A percentile compares a stretch with the other conserved stretches of the same genome.
Conservation (phyloP, 2,797 vertebrate species). For the Threskiornis aethiopicus region DNA sequence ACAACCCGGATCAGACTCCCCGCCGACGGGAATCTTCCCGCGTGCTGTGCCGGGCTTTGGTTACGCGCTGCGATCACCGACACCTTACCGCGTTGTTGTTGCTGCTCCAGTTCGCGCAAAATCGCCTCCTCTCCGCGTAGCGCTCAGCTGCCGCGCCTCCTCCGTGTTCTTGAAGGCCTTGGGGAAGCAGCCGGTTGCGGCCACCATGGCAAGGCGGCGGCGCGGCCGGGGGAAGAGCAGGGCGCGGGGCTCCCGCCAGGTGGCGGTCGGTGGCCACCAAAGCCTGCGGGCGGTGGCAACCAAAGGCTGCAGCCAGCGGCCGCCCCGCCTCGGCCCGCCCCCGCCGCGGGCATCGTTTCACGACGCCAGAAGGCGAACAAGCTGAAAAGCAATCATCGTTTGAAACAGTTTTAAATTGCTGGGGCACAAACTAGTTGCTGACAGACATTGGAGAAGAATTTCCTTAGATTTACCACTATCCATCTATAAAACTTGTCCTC, state of each 20-base stretch:
- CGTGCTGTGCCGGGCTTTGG: background rate
- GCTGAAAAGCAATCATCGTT: accelerated
- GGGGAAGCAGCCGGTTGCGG: background rate
- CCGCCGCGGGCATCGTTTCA: background rate
- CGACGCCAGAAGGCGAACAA: background rate
- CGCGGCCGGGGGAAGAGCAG: no score
- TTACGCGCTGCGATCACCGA: accelerated
- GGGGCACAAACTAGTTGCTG: background rate
- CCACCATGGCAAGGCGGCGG: background rate
- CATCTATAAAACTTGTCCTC: background rate
- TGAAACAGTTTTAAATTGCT: accelerated
- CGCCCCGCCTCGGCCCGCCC: no score
- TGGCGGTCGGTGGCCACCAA: no score
- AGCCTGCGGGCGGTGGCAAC: no score
- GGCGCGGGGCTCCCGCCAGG: no score
- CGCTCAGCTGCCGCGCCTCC: background rate
- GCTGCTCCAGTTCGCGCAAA: background rate
- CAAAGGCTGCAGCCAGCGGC: no score
- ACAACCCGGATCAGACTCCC: accelerated
- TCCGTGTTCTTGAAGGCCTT: background rate
- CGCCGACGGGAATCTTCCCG: accelerated
- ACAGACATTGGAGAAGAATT: accelerated
- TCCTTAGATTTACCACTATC: background rate
- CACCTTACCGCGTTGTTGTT: accelerated
- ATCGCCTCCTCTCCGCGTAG: background rate